Percentiles rank a stretch among this genome's conserved stretches.
phyloP scores from a whole-genome alignment of 1,140 invertebrate species.

The Tribolium madens region DNA sequence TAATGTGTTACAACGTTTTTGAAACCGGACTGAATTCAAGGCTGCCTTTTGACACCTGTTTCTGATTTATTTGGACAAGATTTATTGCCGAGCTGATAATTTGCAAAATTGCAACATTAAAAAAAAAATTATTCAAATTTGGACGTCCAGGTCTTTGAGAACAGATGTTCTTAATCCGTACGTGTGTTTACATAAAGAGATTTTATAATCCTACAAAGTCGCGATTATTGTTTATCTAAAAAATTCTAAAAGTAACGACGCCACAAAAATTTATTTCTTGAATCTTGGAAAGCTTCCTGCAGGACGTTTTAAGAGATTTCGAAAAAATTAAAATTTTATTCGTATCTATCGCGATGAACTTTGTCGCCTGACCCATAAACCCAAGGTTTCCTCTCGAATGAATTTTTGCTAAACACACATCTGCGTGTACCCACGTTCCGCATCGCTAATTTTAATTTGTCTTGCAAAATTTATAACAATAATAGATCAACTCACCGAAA shows the following conservation, averaged over 20 bases:
- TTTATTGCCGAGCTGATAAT: background rate
- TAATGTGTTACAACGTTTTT: background rate
- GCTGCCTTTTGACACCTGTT: background rate
- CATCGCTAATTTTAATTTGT: slow-evolving; percentile 19
- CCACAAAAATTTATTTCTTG: background rate
- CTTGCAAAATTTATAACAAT: slow-evolving; percentile 14
- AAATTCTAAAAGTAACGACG: background rate
- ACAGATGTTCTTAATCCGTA: background rate
- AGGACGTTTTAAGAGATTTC: background rate
- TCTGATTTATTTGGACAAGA: background rate
- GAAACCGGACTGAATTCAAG: background rate
- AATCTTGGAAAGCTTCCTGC: background rate
- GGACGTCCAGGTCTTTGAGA: background rate
- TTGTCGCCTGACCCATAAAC: background rate
- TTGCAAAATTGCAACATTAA: too few species aligned
- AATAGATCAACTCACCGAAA: slow-evolving; percentile 75
- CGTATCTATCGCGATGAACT: slow-evolving; percentile 4
- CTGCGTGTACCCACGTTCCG: slow-evolving; percentile 14
- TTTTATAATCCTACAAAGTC: background rate
- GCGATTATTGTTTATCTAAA: background rate
- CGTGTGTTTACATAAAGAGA: background rate
- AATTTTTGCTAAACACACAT: slow-evolving; percentile 20
- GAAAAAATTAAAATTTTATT: too few species aligned
- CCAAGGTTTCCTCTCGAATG: slow-evolving; percentile 14
- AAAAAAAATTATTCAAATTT: background rate